Base-by-base conservation (phyloP, 2,797 vertebrate species). In the Phylloscopus collybita region DNA sequence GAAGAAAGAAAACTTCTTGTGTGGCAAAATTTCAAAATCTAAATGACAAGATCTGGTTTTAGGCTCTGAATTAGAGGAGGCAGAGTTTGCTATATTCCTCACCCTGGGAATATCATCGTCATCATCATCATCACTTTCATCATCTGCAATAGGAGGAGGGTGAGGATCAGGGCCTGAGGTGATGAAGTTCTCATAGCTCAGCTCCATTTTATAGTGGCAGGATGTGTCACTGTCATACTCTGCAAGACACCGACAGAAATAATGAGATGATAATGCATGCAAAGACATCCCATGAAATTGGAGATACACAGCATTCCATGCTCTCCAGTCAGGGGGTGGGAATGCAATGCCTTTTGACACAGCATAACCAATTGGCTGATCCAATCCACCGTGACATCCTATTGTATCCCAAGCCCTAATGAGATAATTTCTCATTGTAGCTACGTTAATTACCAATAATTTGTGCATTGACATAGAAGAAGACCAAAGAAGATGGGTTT, bases 161-260 rank as follows among this genome's bases (percentile, higher is more conserved):
- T 99, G 99, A 36, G 99, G 98, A 86, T 99, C 98, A 5, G 99
- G 99, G 17, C 99, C 99, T 1, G 99, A 99, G 7, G 99, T 99
- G 93, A 99, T 98, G 73, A 99, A 98, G 96, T 99, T 99, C 97
- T 99, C 99, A 49, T 99, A 99, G 97, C 99, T 99, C 82, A 99
- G 98, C 80, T 99, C 99, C 59, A 99, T 98, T 97, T 99, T 99
- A 78, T 99, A 99, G 96, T 98, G 98, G 93, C 99, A 99, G 11
- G 99, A 99, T 9, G 98, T 98, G 94, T 99, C 99, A 45, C 99
- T 99, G 97, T 99, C 99, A 76, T 99, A 99, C 87, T 99, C 99
- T 99, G 97, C 59, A 95, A 84, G 26, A 94, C 66, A 53, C 22
- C 32, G 81, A 74, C 66, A 88, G 19, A 59, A n/a, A 59, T 8